Base-by-base conservation (phyloP, 2,888 invertebrate genomes). In the Drosophila birchii region DNA sequence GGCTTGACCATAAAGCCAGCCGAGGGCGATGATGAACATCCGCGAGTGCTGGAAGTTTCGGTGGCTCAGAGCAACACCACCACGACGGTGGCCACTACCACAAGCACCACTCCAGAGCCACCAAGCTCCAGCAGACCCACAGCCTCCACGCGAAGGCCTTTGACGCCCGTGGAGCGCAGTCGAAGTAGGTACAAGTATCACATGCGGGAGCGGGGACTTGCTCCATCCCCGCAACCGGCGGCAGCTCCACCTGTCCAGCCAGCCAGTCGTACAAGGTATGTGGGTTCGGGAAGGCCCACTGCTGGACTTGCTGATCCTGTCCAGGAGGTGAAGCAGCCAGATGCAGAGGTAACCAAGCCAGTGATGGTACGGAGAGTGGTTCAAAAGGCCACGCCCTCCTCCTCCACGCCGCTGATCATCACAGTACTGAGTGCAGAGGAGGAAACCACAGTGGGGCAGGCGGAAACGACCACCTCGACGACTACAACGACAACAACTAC, bases 21-120 rank as follows among this genome's bases (percentile, higher is more conserved):
- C 11, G 78, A 63, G 2, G 82, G 55, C 1, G 86, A 79, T 59
- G 94, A 94, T 88, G 94, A 94, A 16, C 91, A 91, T 76, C 92
- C 92, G 49, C 90, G 94, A 85, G 93, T 95, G 44, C 93, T 94
- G 93, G 95, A 95, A 78, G 94, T 95, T 0, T 94, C 94, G 1
- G 94, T 94, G n/a, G 93, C 94, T 0, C 86, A 88, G 18, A 61
- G 78, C 5, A 81, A 78, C 14, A 83, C 80, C 3, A 74, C 53
- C 39, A 80, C 77, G 12, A 68, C 78, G 0, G 20, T 67, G 3
- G 77, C 76, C 18, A 79, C 86, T 16, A 81, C 80, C 38, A 80
- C 79, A 34, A 80, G 66, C 34, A 79, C 76, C 36, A 71, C 80
- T 0, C 41, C 67, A 0, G 45, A 12, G 5, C 64, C 83, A 5